A percentile compares a stretch with the other conserved stretches of the same genome.
Conservation (phyloP, 2,113 vertebrate genomes). For the Stegostoma tigrinum region DNA sequence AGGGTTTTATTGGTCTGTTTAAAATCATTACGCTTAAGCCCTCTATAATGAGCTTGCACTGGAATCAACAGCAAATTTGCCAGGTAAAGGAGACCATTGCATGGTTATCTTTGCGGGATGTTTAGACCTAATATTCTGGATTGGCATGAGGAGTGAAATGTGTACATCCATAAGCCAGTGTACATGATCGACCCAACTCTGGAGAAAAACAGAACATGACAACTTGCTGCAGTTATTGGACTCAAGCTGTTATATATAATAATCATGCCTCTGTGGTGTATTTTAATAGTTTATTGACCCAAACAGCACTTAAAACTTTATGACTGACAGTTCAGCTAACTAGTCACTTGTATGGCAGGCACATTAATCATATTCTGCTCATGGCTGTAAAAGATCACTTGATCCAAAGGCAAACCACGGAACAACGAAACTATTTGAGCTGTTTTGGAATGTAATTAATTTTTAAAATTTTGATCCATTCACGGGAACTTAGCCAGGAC, state of each 20-base stretch:
- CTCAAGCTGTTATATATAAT: background rate
- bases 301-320: background rate
- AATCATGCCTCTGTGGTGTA: background rate
- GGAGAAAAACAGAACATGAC: conserved; percentile 10
- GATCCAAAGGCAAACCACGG: background rate
- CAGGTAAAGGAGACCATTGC: background rate
- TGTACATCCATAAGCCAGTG: background rate
- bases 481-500: background rate
- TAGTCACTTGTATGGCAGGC: background rate
- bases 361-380: background rate
- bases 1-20: background rate
- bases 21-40: background rate
- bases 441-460: background rate
- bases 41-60: background rate
- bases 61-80: background rate
- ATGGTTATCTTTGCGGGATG: background rate
- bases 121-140: background rate
- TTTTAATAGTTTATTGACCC: background rate
- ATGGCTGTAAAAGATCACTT: background rate
- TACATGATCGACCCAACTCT: background rate
- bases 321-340: background rate
- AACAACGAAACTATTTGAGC: background rate
- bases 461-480: background rate
- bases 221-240: background rate
- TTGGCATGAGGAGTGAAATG: background rate